Evolutionary conservation across 2,113 vertebrate genomes (phyloP), one percentile per base, ranked within the genome.

Genomic region (Carassius gibelio): DNA sequence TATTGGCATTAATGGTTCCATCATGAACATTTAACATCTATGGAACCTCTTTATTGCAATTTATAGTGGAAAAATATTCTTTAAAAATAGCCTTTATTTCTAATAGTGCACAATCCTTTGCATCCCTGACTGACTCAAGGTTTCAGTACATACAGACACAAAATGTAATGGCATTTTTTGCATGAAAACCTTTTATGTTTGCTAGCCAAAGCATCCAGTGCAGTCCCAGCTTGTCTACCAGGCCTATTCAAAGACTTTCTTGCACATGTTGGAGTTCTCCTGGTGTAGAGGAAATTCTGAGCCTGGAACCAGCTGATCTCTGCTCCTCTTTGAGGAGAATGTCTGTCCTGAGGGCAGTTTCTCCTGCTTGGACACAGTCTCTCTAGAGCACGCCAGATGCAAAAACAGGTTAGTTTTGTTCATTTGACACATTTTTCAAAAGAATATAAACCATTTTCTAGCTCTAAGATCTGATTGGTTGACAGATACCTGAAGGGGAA

Each of bases 261-360:
- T 98, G 95, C 98, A 99, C 97, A 98, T 99, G 89, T 98, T 93
- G 1, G 98, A 98, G 93, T 99, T 99, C 85, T 99, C 97, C 88
- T 96, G 97, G 87, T 99, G 97, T 77, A 99, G 96, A 13, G 98
- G 98, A 84, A 96, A 96, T 45, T 99, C 97, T 0, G 96, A 97
- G 42, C 98, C 97, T 0, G 95, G 86, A 11, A 97, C 0, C 0
- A 91, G 87, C 23, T 86, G 89, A 88, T 93, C 94, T 85, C 88
- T 96, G 77, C 92, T 93, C 85, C 88, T 95, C 10, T 84, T 92
- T 0, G 93, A 94, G 30, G 91, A 68, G 2, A 95, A 94, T 1
- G 92, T 92, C 75, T 94, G 93, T 82, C 97, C 97, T 0, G 95
- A 95, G 0, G 95, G 90, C 21, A 98, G 87, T 17, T 94, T 95